phyloP scores from a whole-genome alignment of 2,113 vertebrate species.

The Polypterus senegalus region DNA sequence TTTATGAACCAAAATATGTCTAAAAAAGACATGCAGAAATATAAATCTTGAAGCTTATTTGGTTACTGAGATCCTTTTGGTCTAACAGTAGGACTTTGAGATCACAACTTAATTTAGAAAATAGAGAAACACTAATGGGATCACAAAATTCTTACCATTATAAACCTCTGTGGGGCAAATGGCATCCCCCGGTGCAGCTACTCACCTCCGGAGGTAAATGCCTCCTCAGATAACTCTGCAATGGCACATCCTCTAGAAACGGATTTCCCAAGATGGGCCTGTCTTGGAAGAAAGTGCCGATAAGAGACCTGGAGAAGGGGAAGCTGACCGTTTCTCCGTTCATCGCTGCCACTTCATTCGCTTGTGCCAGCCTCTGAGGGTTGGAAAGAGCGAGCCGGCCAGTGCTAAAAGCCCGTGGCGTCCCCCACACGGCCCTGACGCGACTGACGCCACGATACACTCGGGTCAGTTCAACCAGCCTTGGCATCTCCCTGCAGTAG shows the following conservation, averaged over 20 bases:
- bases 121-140: background rate
- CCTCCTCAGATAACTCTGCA: constrained; percentile 48
- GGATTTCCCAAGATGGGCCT: constrained; percentile 41
- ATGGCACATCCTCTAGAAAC: constrained; percentile 53
- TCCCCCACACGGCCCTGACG: no score
- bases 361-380: no score
- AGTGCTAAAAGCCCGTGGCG: no score
- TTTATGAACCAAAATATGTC: no score
- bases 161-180: background rate
- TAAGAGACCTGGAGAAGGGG: constrained; percentile 26
- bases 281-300: constrained; percentile 46
- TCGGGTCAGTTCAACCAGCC: no score
- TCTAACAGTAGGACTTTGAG: background rate
- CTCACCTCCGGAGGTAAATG: constrained; percentile 51
- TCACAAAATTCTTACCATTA: background rate
- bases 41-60: background rate
- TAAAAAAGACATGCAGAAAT: no score
- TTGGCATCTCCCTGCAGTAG: no score
- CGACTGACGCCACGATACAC: no score
- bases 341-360: no score
- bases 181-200: fast-evolving
- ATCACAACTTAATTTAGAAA: background rate
- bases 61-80: background rate
- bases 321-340: no score
- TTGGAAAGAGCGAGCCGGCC: no score